These are phyloP conservation scores for Muscidifurax raptorellus DNA, from an alignment of 1,140 invertebrate species.

Conservation along the genomic window DNA sequence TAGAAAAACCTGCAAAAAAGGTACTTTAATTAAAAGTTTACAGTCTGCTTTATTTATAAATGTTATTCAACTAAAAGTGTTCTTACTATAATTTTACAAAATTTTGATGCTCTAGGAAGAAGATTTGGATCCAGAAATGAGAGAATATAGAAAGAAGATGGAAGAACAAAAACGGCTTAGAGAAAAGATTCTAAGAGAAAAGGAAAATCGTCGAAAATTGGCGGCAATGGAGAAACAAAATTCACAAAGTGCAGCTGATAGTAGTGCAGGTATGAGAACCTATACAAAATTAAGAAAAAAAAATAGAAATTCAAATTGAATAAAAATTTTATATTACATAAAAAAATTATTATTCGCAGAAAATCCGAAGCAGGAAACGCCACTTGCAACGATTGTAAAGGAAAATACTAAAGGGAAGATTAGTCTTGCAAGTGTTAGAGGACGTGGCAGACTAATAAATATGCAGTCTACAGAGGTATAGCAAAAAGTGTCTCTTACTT, in stretches of 20 bases:
- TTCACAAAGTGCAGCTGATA: constrained; percentile 58
- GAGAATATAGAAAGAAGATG: constrained; percentile 79
- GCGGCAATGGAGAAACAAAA: constrained; percentile 75
- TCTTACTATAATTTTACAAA: neutral
- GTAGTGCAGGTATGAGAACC: constrained; percentile 56
- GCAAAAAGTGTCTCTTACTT: constrained; percentile 55
- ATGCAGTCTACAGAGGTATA: constrained; percentile 71
- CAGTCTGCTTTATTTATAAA: neutral
- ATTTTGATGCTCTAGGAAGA: constrained; percentile 60
- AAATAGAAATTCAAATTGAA: neutral
- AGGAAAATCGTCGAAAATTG: constrained; percentile 79
- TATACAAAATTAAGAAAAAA: neutral
- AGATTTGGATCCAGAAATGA: constrained; percentile 80
- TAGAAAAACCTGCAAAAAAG: constrained; percentile 56
- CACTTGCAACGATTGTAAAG: constrained; percentile 60
- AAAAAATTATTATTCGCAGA: constrained; percentile 48
- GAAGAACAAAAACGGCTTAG: constrained; percentile 80
- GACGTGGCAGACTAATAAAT: constrained; percentile 59
- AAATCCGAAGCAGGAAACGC: constrained; percentile 56
- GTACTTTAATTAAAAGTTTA: constrained; percentile 47
- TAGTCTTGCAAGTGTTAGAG: constrained; percentile 57
- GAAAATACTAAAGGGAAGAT: constrained; percentile 61
- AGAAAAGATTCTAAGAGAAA: constrained; percentile 78
- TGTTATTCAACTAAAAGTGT: constrained; percentile 26
- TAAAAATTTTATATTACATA: neutral